These are phyloP conservation scores for Tauraco erythrolophus DNA, from an alignment of 2,113 vertebrate genomes.

Conservation along the genomic window DNA sequence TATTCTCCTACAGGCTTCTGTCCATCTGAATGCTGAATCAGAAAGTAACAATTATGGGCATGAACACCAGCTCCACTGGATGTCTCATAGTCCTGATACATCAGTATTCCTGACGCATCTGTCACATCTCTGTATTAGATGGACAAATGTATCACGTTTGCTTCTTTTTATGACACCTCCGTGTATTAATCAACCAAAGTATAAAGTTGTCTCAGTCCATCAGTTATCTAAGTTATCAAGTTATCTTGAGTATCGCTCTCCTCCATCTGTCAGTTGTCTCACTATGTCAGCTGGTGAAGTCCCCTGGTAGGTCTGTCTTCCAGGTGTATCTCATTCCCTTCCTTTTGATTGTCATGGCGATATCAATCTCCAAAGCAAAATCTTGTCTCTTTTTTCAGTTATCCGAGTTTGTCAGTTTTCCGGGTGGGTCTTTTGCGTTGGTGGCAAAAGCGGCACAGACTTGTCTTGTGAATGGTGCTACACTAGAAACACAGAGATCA, in stretches of 20 bases:
- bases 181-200: not conserved
- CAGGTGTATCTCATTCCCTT: not conserved
- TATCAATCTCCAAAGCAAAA: not conserved
- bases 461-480: not conserved
- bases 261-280: not conserved
- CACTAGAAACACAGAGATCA: not conserved
- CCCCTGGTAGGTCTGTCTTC: not conserved
- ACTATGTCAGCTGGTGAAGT: not conserved
- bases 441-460: not conserved
- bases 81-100: not conserved
- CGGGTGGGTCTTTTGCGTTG: not conserved
- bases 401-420: not conserved
- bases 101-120: not conserved
- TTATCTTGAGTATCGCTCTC: not conserved
- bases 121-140: not conserved
- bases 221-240: not conserved
- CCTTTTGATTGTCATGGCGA: not conserved
- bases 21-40: slow-evolving; percentile 64
- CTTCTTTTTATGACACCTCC: not conserved
- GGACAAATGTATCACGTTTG: not conserved
- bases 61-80: slow-evolving; percentile 11
- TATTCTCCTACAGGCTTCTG: slow-evolving; percentile 72
- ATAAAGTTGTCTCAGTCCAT: not conserved
- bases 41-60: slow-evolving; percentile 59
- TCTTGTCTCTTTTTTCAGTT: not conserved